phyloP scores from a whole-genome alignment of 2,888 invertebrate species.

The Diaphora mendica region DNA sequence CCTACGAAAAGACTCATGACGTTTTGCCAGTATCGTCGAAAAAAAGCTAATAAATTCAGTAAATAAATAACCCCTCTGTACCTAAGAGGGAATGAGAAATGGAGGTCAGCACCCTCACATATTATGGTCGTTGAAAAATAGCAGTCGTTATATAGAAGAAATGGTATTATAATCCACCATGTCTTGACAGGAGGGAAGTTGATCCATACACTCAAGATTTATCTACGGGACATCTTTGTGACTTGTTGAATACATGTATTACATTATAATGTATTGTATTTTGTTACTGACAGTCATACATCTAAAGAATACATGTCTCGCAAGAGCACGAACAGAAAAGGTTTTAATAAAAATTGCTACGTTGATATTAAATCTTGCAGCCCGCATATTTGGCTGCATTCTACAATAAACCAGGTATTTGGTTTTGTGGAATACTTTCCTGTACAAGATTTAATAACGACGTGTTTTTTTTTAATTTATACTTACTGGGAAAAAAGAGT shows the following conservation, averaged over 20 bases:
- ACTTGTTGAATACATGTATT: background rate
- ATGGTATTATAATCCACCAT: conserved; percentile 7
- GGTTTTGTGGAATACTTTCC: background rate
- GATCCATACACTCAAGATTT: background rate
- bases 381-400: conserved; percentile 7
- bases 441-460: background rate
- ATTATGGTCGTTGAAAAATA: conserved; percentile 8
- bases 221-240: conserved; percentile 1
- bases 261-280: background rate
- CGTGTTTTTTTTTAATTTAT: background rate
- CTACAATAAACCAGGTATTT: background rate
- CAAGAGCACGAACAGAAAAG: background rate
- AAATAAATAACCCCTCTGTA: conserved; percentile 6
- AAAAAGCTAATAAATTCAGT: conserved; percentile 1
- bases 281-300: background rate
- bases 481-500: background rate
- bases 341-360: conserved; percentile 8
- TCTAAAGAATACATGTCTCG: background rate
- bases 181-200: conserved; percentile 6
- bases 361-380: conserved; percentile 9
- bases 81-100: conserved; percentile 3
- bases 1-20: background rate
- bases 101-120: conserved; percentile 12
- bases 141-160: conserved; percentile 6
- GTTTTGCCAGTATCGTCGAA: background rate